Base-by-base conservation (phyloP, 37 sponge, comb jelly and placozoan species). In the Hexactinellida sp. region DNA sequence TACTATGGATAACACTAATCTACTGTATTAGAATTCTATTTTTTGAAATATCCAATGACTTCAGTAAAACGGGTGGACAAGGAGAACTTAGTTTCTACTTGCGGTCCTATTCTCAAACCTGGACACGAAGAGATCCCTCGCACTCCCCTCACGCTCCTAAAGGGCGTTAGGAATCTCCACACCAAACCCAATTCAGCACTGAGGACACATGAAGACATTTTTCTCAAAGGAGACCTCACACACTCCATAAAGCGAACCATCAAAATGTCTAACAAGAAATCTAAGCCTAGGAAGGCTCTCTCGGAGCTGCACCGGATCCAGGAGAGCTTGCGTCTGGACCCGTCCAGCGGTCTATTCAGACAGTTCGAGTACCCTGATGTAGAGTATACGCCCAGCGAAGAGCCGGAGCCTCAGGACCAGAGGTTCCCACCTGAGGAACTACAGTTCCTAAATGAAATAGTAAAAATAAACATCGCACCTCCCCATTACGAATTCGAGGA, bases 81-180 rank as follows among this genome's bases (percentile, higher is more conserved):
- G 13, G 76, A 63, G 76, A 63, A 63, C 34, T 23, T 25, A 28
- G 28, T 25, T 32, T 63, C 76, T 25, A 63, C 30, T 21, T 25
- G 76, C 13, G 76, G 76, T 25, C 76, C 76, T 63, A 63, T 5
- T 28, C 13, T 63, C 76, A 63, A 63, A n/a, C 76, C 76, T 10
- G 76, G 76, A 63, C 76, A 63, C 13, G 76, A 63, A 63, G 76
- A 63, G 76, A n/a, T 63, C 3, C 25, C 30, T 63, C 76, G 76
- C 34, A 63, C 76, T 25, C 76, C 76, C 25, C 21, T 63, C 3
- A 32, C 21, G 13, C 76, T 63, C 32, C 30, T 63, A n/a, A 63
- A 63, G 30, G 76, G 13, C 13, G 30, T 63, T 63, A 25, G 76
- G 5, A 63, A 63, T 63, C 52, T 9, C 16, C 52, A 47, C 52